Evolutionary conservation across 2,113 vertebrate species (phyloP).

Genomic region (Vulpes lagopus): DNA sequence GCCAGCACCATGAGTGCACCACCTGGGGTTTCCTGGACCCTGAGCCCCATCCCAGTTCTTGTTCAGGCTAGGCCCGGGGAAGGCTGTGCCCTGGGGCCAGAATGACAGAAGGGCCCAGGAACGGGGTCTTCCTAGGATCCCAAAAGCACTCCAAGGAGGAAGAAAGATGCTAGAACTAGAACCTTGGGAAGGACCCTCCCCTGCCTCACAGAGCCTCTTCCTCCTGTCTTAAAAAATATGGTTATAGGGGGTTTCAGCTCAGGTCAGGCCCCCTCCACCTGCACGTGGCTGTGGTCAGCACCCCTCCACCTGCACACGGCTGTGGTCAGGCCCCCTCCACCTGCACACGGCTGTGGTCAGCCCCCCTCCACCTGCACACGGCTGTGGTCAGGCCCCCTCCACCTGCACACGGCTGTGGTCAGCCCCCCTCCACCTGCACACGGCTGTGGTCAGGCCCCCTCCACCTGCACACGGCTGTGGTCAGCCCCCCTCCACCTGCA

Average conservation of each 20-base stretch:
- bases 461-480: neutral
- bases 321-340: no score
- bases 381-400: neutral
- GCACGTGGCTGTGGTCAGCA: neutral
- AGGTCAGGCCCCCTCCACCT: neutral
- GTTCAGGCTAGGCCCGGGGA: neutral
- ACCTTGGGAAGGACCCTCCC: rapidly evolving
- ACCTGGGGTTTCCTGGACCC: neutral
- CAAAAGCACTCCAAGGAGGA: rapidly evolving
- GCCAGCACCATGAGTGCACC: neutral
- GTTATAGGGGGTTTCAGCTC: neutral
- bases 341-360: no score
- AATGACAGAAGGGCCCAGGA: neutral
- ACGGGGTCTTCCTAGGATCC: neutral
- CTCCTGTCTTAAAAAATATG: neutral
- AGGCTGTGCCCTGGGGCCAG: rapidly evolving
- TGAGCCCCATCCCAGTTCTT: neutral
- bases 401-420: neutral
- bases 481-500: neutral
- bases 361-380: no score
- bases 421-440: no score
- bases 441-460: no score
- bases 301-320: no score
- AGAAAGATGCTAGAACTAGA: neutral
- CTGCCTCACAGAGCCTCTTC: neutral